phyloP scores from a whole-genome alignment of 2,888 invertebrate genomes.

The Microplitis manilae region DNA sequence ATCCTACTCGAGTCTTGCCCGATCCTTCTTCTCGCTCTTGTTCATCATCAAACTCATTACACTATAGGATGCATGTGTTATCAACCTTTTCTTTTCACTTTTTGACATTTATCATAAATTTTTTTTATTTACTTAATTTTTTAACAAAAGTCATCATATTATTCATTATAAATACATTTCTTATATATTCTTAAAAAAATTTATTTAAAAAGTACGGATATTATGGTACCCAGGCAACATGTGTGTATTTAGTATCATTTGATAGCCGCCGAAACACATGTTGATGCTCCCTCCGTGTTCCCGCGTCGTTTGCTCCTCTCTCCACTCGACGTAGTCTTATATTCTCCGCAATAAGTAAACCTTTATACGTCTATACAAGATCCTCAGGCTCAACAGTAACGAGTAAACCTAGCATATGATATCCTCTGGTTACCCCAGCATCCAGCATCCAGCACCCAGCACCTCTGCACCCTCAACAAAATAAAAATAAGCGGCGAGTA shows the following conservation, averaged over 20 bases:
- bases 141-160: background rate
- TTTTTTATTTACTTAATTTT: background rate
- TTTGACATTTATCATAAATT: slow-evolving; percentile 10
- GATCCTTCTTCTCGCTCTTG: slow-evolving; percentile 27
- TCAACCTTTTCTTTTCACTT: background rate
- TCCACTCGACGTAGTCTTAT: background rate
- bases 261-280: background rate
- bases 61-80: background rate
- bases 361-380: no score
- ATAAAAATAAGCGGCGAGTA: slow-evolving; percentile 6
- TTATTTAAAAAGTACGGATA: background rate
- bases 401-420: no score
- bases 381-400: no score
- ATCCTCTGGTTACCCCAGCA: no score
- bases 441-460: no score
- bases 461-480: background rate
- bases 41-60: slow-evolving; percentile 28
- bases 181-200: background rate
- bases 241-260: background rate
- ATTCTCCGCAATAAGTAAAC: no score
- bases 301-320: background rate
- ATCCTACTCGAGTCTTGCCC: slow-evolving; percentile 24
- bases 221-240: background rate
- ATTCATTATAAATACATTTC: background rate
- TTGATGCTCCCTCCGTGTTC: background rate